Evolutionary conservation across 2,113 vertebrate species (phyloP).

Genomic region (Catagonus wagneri): DNA sequence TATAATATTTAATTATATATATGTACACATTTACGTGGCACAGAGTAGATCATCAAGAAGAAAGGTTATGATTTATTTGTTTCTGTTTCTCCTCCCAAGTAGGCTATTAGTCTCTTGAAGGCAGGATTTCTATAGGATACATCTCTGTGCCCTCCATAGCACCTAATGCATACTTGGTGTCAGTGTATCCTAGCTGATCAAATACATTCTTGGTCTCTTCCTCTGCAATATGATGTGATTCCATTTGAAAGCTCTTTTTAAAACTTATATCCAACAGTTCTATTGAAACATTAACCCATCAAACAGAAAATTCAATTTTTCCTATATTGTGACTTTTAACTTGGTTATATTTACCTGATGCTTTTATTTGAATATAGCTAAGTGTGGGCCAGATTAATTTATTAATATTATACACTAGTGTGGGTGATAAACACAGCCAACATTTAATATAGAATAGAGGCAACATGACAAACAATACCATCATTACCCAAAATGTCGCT

Average conservation of each 20-base stretch:
- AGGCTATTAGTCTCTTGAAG: neutral
- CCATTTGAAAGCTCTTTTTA: neutral
- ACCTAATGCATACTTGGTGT: neutral
- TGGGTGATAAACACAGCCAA: neutral
- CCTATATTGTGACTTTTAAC: neutral
- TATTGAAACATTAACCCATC: neutral
- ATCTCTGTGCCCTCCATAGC: neutral
- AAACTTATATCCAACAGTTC: neutral
- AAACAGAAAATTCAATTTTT: neutral
- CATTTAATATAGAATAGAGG: neutral
- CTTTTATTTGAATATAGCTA: neutral
- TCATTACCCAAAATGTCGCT: neutral
- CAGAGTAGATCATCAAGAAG: constrained; percentile 8
- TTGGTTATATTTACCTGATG: constrained; percentile 23
- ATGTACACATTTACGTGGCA: neutral
- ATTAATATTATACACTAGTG: neutral
- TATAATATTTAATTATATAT: neutral
- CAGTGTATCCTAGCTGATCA: neutral
- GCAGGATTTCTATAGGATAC: neutral
- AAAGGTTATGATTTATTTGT: neutral
- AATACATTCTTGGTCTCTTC: neutral
- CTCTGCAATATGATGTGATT: constrained; percentile 26
- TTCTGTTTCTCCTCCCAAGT: neutral
- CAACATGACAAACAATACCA: neutral
- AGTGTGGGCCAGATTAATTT: neutral